Base-by-base conservation (phyloP, 1,140 invertebrate genomes). In the Lasioglossum baleicum region DNA sequence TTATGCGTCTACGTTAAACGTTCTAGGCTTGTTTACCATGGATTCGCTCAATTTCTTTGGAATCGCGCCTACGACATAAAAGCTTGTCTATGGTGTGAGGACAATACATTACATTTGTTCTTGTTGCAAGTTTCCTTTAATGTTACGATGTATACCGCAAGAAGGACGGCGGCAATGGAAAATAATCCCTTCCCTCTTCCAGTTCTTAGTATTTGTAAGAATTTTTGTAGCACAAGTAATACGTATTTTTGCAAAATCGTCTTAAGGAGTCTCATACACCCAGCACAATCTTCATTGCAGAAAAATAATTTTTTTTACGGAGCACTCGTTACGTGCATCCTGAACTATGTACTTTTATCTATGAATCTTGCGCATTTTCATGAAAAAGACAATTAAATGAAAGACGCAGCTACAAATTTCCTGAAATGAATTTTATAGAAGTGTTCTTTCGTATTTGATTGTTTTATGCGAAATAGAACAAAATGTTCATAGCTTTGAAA, bases 11-110 rank as follows among this genome's bases (percentile, higher is more conserved):
- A 51, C 51, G n/a, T n/a, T n/a, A 58, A 74, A 53, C 63, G 68
- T 69, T 88, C 85, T 91, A 90, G 88, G 85, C 92, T 92, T 92
- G 92, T 91, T 92, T 93, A 92, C 90, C 92, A 91, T 92, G 89
- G 84, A 87, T 89, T 85, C 87, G 88, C 87, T 88, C 87, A 84
- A 91, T 88, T 91, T 90, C 91, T 90, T 88, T 91, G 91, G 87
- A 88, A 91, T 90, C 82, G 83, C 90, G 89, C 82, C 82, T 90
- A 87, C 90, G 87, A 92, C 90, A 91, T 88, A 91, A 90, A 92
- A 92, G 90, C 90, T 92, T 91, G 75, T 85, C 85, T 84, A 88
- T 89, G 83, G 83, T 88, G 88, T 89, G 87, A 87, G 86, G 88
- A 75, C 88, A 63, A 83, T 87, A 85, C 77, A 80, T 83, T 84